Evolutionary conservation across 2,113 vertebrate genomes (phyloP), one percentile per base, ranked within the genome.

Genomic region (Erpornis zantholeuca): DNA sequence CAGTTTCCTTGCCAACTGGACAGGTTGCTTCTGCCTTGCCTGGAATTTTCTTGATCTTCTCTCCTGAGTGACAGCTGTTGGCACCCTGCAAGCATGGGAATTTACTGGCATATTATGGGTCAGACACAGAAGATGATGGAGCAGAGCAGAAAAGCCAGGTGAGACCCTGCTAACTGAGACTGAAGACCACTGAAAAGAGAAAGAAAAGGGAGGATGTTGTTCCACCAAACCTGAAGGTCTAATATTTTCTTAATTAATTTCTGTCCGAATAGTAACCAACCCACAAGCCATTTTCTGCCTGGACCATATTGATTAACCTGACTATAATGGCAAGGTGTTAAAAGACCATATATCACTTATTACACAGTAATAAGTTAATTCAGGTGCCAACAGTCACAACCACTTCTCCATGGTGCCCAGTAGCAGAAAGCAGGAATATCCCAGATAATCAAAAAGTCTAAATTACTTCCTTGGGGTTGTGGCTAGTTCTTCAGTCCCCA

Each of bases 21-120:
- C 63, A 73, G 42, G 52, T 92, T 2, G 0, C 4, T 35, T 94
- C 70, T 94, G 66, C 45, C 61, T 92, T 92, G 84, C 27, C 33
- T 79, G 84, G 94, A 91, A 96, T 94, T 96, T 96, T 96, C 87
- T 88, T 95, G 73, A 91, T 95, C 84, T 84, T 85, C 70, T 53
- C 8, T 70, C 54, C 83, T 95, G 89, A 95, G 54, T 96, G 93
- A 57, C 87, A 92, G 61, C 54, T 96, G 70, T 77, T 96, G 89
- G 73, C 75, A 82, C 35, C 29, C n/a, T 38, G 50, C 0, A 5
- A 80, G 42, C 4, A 15, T 1, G 18, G 71, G 59, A 94, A 90
- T 93, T 82, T 4, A 1, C 61, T 94, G 90, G 40, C 54, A 28
- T 70, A 86, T 50, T 61, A 36, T 90, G 50, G n/a, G 25, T 87